Percentiles rank a stretch among this genome's conserved stretches.
These are phyloP conservation scores for Callimorpha dominula DNA, from an alignment of 2,888 invertebrate genomes.

Conservation along the genomic window DNA sequence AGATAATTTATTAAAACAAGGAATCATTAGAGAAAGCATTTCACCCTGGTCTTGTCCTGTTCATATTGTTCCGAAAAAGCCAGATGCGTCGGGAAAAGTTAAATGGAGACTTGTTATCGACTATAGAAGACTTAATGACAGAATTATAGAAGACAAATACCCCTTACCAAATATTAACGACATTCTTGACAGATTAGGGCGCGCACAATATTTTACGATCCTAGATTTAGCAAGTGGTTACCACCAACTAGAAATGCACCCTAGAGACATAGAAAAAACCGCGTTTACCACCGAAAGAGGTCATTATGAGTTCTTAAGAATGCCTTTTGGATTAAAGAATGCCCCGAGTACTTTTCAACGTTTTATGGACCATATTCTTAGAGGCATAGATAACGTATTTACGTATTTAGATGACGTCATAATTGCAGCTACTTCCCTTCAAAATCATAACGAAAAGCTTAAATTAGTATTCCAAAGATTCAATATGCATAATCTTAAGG, in stretches of 20 bases:
- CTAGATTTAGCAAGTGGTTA: slow-evolving; percentile 48
- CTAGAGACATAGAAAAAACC: slow-evolving; percentile 53
- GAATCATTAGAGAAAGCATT: slow-evolving; percentile 20
- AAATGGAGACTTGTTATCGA: too few species aligned
- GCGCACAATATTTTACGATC: slow-evolving; percentile 47
- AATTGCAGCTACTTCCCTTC: slow-evolving; percentile 19
- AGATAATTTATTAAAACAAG: slow-evolving; percentile 13
- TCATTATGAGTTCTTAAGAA: slow-evolving; percentile 54
- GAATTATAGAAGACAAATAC: slow-evolving; percentile 51
- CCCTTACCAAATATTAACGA: slow-evolving; percentile 47
- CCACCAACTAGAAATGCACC: slow-evolving; percentile 37
- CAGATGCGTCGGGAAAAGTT: too few species aligned
- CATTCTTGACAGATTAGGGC: slow-evolving; percentile 40
- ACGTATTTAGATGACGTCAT: slow-evolving; percentile 28
- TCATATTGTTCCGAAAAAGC: slow-evolving; percentile 20
- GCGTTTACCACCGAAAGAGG: slow-evolving; percentile 50
- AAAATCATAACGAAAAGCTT: slow-evolving; percentile 45
- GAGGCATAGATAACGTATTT: slow-evolving; percentile 46
- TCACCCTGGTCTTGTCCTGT: slow-evolving; percentile 23
- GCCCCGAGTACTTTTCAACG: slow-evolving; percentile 60
- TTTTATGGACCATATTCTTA: slow-evolving; percentile 56
- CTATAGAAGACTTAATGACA: too few species aligned
- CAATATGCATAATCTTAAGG: slow-evolving; percentile 38
- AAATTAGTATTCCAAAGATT: slow-evolving; percentile 49
- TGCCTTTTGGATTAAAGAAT: slow-evolving; percentile 58